These are phyloP conservation scores for Catalaphyllia jardinei DNA, from an alignment of 64 coral and sea anemone genomes.

Conservation along the genomic window DNA sequence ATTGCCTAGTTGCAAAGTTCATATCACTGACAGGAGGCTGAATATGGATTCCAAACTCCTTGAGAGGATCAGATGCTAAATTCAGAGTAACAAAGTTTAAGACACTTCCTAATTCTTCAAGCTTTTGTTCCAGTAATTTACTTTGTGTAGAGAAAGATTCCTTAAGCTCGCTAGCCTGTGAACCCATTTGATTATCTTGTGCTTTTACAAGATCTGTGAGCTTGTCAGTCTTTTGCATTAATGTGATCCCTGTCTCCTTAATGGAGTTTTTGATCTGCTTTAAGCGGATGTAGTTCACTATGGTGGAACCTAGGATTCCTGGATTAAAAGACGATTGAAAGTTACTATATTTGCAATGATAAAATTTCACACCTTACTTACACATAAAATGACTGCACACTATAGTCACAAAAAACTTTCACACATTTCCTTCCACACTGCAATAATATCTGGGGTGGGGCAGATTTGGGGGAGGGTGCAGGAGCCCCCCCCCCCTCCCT, in stretches of 20 bases:
- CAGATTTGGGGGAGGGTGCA: too few relatives aligned
- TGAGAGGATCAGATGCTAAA: constrained; percentile 10
- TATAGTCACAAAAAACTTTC: not conserved
- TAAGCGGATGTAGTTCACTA: constrained; percentile 83
- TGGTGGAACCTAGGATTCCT: constrained; percentile 90
- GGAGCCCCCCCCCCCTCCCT: too few relatives aligned
- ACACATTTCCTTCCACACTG: too few relatives aligned
- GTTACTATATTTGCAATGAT: too few relatives aligned
- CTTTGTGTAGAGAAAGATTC: constrained; percentile 41
- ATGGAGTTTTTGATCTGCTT: constrained; percentile 94
- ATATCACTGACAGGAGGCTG: not conserved
- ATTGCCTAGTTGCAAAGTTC: not conserved
- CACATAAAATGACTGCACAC: too few relatives aligned
- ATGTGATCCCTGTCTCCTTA: constrained; percentile 65
- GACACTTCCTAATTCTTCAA: constrained; percentile 38
- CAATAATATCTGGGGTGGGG: too few relatives aligned
- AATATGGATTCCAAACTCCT: constrained; percentile 36
- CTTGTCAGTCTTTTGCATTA: constrained; percentile 76
- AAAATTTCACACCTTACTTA: too few relatives aligned
- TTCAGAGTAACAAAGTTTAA: constrained; percentile 56
- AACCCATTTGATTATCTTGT: constrained; percentile 42
- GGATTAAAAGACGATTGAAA: not conserved
- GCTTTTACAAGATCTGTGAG: constrained; percentile 27
- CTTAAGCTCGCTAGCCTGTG: constrained; percentile 26
- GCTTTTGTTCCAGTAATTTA: constrained; percentile 42